These are phyloP conservation scores for Drosophila affinis DNA, from an alignment of 2,888 invertebrate genomes.

Conservation along the genomic window DNA sequence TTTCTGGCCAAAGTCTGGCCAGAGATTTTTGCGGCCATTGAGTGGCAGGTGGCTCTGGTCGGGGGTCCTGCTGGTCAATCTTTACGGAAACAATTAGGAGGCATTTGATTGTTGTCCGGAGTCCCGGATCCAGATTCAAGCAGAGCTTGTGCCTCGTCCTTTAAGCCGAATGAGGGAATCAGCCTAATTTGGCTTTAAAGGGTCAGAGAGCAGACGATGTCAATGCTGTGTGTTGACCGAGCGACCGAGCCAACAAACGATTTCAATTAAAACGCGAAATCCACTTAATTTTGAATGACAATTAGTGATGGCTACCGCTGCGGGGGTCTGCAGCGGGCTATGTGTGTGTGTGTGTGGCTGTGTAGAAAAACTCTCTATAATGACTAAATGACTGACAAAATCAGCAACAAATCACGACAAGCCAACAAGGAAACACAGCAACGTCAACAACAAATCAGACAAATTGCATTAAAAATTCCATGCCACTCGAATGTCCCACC, in stretches of 20 bases:
- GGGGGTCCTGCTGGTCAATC: constrained; percentile 20
- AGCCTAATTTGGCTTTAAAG: constrained; percentile 64
- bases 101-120: constrained; percentile 37
- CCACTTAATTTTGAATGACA: constrained; percentile 77
- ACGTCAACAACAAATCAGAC: constrained; percentile 79
- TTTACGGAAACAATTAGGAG: constrained; percentile 36
- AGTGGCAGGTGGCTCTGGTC: constrained; percentile 35
- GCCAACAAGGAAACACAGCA: constrained; percentile 42
- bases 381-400: constrained; percentile 76
- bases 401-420: constrained; percentile 79
- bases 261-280: constrained; percentile 73
- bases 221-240: constrained; percentile 19
- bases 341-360: background rate
- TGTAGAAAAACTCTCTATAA: constrained; percentile 52
- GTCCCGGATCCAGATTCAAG: background rate
- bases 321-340: constrained; percentile 5
- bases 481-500: constrained; percentile 62
- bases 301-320: constrained; percentile 66
- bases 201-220: constrained; percentile 25
- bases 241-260: constrained; percentile 37
- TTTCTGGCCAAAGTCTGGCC: constrained; percentile 21
- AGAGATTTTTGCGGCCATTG: constrained; percentile 30
- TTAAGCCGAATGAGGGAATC: constrained; percentile 19
- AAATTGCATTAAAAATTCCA: constrained; percentile 79
- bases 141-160: background rate